Conservation (phyloP, 1,140 invertebrate genomes). For the Drosophila rufa region DNA sequence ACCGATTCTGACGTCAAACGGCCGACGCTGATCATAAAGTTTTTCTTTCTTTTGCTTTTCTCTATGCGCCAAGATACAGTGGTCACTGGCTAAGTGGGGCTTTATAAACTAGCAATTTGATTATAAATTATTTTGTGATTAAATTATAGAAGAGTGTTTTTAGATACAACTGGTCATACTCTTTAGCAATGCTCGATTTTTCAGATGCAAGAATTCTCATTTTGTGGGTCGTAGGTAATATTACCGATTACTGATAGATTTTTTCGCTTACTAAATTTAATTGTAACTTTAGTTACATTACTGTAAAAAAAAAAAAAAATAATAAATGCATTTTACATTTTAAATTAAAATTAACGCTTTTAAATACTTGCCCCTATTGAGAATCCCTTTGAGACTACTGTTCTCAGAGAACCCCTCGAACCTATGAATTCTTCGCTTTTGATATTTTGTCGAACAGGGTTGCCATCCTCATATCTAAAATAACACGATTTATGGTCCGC, state of each 20-base stretch:
- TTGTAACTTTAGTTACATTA: too few relatives aligned
- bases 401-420: not conserved
- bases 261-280: too few relatives aligned
- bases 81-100: not conserved
- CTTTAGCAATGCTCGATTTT: not conserved
- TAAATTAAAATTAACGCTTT: not conserved
- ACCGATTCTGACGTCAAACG: constrained; percentile 53
- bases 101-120: not conserved
- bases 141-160: not conserved
- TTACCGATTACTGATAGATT: too few relatives aligned
- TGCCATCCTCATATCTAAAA: constrained; percentile 10
- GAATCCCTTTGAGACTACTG: too few relatives aligned
- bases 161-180: not conserved
- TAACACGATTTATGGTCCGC: not conserved
- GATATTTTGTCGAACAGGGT: constrained; percentile 16
- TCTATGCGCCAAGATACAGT: constrained; percentile 10
- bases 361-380: too few relatives aligned
- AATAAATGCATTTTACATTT: too few relatives aligned
- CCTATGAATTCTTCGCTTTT: not conserved
- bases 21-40: constrained; percentile 36
- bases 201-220: not conserved
- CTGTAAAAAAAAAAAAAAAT: too few relatives aligned
- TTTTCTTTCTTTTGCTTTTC: constrained; percentile 16
- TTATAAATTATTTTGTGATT: too few relatives aligned
- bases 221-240: too few relatives aligned